phyloP scores from a whole-genome alignment of 2,113 vertebrate species.

The Motacilla tschutschensis region DNA sequence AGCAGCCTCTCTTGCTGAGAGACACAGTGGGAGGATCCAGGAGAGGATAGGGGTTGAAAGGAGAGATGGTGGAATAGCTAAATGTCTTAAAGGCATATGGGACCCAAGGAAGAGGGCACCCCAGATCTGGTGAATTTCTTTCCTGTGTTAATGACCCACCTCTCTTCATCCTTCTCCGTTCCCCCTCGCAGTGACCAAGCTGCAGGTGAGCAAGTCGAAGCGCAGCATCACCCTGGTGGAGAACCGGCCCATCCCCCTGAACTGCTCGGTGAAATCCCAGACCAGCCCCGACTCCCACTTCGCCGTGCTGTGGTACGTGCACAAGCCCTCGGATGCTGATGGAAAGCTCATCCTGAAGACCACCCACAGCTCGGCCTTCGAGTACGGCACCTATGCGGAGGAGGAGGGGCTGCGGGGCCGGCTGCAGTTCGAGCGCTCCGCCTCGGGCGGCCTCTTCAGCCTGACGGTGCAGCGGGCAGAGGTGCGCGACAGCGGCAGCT shows the following conservation, averaged over 20 bases:
- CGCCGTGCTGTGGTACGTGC: constrained; percentile 90
- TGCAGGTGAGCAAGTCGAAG: constrained; percentile 90
- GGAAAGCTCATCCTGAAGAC: constrained; percentile 93
- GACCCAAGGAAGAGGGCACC: background rate
- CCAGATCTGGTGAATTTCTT: background rate
- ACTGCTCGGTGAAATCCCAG: constrained; percentile 88
- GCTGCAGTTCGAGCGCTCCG: constrained; percentile 87
- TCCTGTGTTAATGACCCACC: background rate
- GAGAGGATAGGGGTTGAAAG: background rate
- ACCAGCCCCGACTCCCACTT: constrained; percentile 90
- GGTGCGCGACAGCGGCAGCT: constrained; percentile 88
- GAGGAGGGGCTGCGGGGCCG: constrained; percentile 87
- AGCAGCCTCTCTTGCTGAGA: background rate
- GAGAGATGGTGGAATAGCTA: background rate
- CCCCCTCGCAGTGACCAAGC: constrained; percentile 80
- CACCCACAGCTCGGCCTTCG: constrained; percentile 83
- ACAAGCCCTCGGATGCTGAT: constrained; percentile 74
- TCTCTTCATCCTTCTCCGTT: background rate
- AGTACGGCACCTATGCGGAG: constrained; percentile 90
- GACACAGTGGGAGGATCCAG: background rate
- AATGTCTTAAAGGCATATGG: background rate
- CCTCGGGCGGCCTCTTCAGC: constrained; percentile 83
- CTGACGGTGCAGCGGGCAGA: constrained; percentile 90
- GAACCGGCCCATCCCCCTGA: constrained; percentile 86
- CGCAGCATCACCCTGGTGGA: constrained; percentile 86